Evolutionary conservation across 1,140 invertebrate species (phyloP).

Genomic region (Pteromalus puparum): DNA sequence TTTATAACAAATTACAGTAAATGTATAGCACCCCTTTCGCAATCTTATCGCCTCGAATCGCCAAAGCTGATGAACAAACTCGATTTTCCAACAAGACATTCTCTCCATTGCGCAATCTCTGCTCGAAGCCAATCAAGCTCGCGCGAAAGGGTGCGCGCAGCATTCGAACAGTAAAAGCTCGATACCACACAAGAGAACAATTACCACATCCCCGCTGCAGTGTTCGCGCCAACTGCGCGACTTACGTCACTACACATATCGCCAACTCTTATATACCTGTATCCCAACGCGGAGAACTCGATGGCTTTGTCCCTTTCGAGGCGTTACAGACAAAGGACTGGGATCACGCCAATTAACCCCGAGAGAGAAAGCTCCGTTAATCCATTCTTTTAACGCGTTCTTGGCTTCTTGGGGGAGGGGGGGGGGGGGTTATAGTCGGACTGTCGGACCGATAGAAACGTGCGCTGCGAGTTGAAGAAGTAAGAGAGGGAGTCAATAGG

Average conservation of each 20-base stretch:
- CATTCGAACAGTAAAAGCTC: not conserved
- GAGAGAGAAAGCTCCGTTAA: not conserved
- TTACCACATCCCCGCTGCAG: not conserved
- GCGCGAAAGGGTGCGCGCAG: not conserved
- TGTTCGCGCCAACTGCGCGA: not conserved
- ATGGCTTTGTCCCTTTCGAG: conserved; percentile 15
- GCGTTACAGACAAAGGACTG: conserved; percentile 22
- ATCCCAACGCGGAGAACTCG: not conserved
- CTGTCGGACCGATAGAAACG: no score
- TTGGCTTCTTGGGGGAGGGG: conserved; percentile 2
- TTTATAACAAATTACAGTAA: no score
- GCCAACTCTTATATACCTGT: not conserved
- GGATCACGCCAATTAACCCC: conserved; percentile 41
- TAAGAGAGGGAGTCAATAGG: no score
- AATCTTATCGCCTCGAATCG: no score
- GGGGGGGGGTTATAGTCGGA: no score
- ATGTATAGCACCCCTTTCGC: no score
- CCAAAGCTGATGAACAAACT: not conserved
- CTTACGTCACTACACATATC: not conserved
- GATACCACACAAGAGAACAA: not conserved
- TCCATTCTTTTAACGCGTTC: conserved; percentile 14
- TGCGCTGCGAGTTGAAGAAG: no score
- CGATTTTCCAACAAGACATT: no score
- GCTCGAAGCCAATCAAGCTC: not conserved
- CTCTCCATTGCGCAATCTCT: no score